These are phyloP conservation scores for Gulo gulo DNA, from an alignment of 2,113 vertebrate species.

Conservation along the genomic window DNA sequence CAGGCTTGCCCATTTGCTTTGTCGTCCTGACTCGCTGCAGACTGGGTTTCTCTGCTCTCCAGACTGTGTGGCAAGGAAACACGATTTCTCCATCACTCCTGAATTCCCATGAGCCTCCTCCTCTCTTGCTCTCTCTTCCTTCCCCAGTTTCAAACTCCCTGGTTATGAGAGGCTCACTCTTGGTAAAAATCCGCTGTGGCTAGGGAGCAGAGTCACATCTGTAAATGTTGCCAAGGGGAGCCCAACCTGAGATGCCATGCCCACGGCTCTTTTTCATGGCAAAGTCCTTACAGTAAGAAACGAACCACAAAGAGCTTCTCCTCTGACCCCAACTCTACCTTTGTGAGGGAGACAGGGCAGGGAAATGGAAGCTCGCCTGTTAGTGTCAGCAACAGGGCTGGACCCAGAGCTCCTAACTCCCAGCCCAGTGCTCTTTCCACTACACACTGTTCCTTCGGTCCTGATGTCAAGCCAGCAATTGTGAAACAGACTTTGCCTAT, in stretches of 20 bases:
- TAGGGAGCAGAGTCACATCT: neutral
- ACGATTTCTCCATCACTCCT: neutral
- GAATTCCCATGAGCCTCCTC: neutral
- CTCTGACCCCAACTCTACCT: neutral
- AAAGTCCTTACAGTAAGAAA: neutral
- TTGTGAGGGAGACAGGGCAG: neutral
- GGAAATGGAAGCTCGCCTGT: neutral
- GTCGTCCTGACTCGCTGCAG: neutral
- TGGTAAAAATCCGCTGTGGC: neutral
- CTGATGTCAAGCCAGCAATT: constrained; percentile 59
- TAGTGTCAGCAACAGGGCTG: neutral
- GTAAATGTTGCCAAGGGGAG: neutral
- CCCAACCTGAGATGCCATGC: neutral
- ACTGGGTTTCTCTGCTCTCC: neutral
- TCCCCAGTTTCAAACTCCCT: neutral
- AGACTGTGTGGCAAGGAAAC: neutral
- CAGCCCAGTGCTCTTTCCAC: constrained; percentile 35
- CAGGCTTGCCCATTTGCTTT: neutral
- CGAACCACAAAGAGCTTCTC: neutral
- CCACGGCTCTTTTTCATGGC: neutral
- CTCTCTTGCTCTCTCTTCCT: neutral
- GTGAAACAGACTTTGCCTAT: constrained; percentile 64
- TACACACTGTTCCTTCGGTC: constrained; percentile 53
- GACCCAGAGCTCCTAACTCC: neutral
- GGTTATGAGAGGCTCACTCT: neutral